phyloP scores from a whole-genome alignment of 2,888 invertebrate genomes.

The Galerucella pusilla region DNA sequence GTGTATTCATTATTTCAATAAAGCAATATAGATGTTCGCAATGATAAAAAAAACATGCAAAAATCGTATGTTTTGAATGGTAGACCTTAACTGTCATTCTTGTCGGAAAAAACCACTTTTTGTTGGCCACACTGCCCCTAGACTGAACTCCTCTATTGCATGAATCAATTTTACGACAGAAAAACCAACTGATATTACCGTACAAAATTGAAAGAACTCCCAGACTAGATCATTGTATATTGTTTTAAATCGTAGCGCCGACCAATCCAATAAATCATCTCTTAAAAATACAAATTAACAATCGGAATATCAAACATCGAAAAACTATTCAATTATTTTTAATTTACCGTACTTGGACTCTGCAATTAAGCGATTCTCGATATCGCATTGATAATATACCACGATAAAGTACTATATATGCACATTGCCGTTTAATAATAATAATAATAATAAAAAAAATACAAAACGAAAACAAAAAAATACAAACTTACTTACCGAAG shows the following conservation, averaged over 20 bases:
- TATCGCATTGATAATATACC: conserved; percentile 57
- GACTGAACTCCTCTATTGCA: no score
- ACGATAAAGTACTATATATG: conserved; percentile 2
- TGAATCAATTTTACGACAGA: no score
- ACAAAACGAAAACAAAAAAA: conserved; percentile 31
- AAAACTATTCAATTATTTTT: conserved; percentile 61
- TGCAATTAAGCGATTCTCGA: conserved; percentile 62
- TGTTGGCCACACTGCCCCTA: no score
- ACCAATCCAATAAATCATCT: background rate
- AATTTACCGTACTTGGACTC: conserved; percentile 60
- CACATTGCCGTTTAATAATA: conserved; percentile 28
- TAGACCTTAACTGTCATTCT: no score
- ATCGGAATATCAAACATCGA: conserved; percentile 36
- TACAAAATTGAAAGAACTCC: background rate
- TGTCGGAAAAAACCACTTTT: no score
- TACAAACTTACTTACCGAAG: conserved; percentile 27
- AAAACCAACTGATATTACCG: no score
- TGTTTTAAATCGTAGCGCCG: background rate
- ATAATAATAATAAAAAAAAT: conserved; percentile 29
- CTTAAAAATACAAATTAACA: conserved; percentile 29
- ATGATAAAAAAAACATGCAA: no score
- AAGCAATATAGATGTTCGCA: no score
- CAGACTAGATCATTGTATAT: background rate
- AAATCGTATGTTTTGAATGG: no score
- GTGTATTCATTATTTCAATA: no score